Evolutionary conservation across 92 coral and sea anemone species (phyloP).

Genomic region (Montipora capitata): DNA sequence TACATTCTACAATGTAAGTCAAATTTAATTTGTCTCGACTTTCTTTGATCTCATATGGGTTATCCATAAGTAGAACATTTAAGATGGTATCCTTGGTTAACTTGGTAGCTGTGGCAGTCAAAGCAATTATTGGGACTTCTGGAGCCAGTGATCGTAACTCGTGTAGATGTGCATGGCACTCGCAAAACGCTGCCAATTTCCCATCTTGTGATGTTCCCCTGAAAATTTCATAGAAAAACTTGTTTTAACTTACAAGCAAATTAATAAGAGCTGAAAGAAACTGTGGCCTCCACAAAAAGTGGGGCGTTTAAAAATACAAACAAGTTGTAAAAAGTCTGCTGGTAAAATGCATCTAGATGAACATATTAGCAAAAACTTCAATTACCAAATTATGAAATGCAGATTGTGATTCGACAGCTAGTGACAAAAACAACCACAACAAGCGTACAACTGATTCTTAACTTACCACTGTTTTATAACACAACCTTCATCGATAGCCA

Average conservation of each 20-base stretch:
- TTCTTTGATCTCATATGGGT: conserved; percentile 58
- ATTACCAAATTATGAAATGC: not conserved
- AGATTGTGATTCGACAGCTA: not conserved
- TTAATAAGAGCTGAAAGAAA: not conserved
- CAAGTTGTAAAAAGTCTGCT: conserved; percentile 1
- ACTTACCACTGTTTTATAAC: conserved; percentile 39
- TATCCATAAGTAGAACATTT: conserved; percentile 45
- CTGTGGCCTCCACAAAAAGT: not conserved
- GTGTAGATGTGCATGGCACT: conserved; percentile 44
- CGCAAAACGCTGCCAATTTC: conserved; percentile 66
- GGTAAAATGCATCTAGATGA: not conserved
- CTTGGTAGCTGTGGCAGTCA: conserved; percentile 70
- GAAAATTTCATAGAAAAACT: not conserved
- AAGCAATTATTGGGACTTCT: conserved; percentile 44
- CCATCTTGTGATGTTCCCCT: conserved; percentile 55
- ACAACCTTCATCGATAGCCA: conserved; percentile 73
- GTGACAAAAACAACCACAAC: not conserved
- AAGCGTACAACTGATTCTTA: not conserved
- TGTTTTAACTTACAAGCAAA: conserved; percentile 3
- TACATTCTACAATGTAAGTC: conserved; percentile 64
- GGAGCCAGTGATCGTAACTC: conserved; percentile 66
- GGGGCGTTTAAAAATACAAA: not conserved
- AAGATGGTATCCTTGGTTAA: conserved; percentile 57
- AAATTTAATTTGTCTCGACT: conserved; percentile 70
- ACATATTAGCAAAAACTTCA: not conserved